phyloP scores from a whole-genome alignment of 2,888 invertebrate genomes.

The Sinelater perroti region DNA sequence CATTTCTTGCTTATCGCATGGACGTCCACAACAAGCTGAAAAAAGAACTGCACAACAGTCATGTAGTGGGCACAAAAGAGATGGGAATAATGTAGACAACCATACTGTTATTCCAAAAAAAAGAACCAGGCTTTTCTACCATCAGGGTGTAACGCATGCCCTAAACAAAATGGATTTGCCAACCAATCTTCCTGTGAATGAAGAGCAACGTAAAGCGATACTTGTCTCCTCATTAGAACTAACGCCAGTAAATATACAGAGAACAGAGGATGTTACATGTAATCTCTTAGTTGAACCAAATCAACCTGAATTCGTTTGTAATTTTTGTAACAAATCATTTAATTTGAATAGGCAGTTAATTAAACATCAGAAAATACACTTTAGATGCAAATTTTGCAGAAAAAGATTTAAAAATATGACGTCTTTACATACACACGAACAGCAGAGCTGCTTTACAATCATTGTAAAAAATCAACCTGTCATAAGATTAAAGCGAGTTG shows the following conservation, averaged over 20 bases:
- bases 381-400: constrained; percentile 32
- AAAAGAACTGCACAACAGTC: background rate
- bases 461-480: constrained; percentile 1
- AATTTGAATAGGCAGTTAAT: constrained; percentile 15
- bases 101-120: constrained; percentile 12
- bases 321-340: background rate
- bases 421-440: background rate
- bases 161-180: constrained; percentile 8
- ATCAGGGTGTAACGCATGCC: background rate
- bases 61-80: background rate
- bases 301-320: constrained; percentile 13
- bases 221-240: constrained; percentile 21
- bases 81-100: background rate
- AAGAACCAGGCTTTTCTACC: background rate
- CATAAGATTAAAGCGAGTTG: constrained; percentile 6
- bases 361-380: constrained; percentile 30
- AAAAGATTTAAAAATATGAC: constrained; percentile 8
- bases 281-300: too few relatives aligned
- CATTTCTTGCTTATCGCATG: background rate
- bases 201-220: background rate
- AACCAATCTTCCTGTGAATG: background rate
- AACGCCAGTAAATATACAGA: too few relatives aligned
- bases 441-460: background rate
- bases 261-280: too few relatives aligned
- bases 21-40: background rate